phyloP scores from a whole-genome alignment of 1,140 invertebrate genomes.

The Harlomillsia oculata region DNA sequence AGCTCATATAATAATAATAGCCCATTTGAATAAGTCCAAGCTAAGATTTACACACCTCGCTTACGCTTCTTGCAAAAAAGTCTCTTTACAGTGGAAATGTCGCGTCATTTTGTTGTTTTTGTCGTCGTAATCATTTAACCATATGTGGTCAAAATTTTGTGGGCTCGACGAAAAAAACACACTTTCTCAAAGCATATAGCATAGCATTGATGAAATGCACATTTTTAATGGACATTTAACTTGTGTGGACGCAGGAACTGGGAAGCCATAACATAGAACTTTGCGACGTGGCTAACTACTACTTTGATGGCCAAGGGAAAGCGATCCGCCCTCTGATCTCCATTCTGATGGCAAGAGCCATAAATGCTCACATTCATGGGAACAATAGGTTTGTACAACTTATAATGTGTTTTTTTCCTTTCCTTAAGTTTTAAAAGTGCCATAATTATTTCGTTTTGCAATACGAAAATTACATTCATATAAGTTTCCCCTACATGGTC shows the following conservation, averaged over 20 bases:
- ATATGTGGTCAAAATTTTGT: too few relatives aligned
- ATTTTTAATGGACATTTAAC: too few relatives aligned
- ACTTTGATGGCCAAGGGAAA: constrained; percentile 95
- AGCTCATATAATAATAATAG: not conserved
- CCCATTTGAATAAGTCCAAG: too few relatives aligned
- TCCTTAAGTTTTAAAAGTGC: not conserved
- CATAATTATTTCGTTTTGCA: not conserved
- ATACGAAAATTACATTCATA: not conserved
- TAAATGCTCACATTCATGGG: constrained; percentile 78
- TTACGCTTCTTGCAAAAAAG: too few relatives aligned
- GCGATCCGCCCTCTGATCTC: constrained; percentile 84
- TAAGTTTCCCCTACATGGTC: too few relatives aligned
- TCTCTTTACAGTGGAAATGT: too few relatives aligned
- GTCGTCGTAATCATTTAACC: too few relatives aligned
- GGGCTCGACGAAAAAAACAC: too few relatives aligned
- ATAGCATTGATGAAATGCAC: too few relatives aligned
- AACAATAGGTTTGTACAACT: constrained; percentile 53
- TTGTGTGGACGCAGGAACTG: constrained; percentile 69
- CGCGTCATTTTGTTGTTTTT: too few relatives aligned
- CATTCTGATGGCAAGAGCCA: constrained; percentile 78
- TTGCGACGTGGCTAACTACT: constrained; percentile 81
- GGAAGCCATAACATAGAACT: constrained; percentile 64
- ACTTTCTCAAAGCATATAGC: too few relatives aligned
- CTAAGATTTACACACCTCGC: too few relatives aligned
- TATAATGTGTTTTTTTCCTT: not conserved